A percentile compares a stretch with the other conserved stretches of the same genome.
These are phyloP conservation scores for Lamprologus speciosus DNA, from an alignment of 2,113 vertebrate species.

Conservation along the genomic window DNA sequence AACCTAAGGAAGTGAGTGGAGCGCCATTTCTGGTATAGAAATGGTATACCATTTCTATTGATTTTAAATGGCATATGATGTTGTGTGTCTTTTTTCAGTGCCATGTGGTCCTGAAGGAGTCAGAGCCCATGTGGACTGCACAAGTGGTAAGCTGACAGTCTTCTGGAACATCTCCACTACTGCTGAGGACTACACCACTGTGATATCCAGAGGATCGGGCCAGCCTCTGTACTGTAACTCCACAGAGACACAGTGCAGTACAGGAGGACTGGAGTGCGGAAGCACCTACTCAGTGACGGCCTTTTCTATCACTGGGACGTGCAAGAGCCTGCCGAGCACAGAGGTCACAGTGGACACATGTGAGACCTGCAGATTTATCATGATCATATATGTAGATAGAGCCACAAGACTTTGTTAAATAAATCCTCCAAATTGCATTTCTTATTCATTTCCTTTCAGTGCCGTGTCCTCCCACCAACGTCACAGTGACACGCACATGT, in stretches of 20 bases:
- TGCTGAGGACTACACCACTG: conserved; percentile 37
- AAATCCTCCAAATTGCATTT: not conserved
- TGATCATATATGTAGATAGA: not conserved
- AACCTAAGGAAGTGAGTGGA: not conserved
- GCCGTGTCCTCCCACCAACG: conserved; percentile 50
- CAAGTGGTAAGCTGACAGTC: conserved; percentile 26
- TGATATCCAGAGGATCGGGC: conserved; percentile 18
- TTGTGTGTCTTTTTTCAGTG: conserved; percentile 19
- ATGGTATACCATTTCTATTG: not conserved
- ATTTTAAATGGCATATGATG: not conserved
- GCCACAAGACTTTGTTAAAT: not conserved
- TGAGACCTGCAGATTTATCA: not conserved
- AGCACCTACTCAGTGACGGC: conserved; percentile 19
- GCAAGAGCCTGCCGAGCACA: conserved; percentile 41
- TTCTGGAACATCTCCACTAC: conserved; percentile 33
- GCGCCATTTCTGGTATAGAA: not conserved
- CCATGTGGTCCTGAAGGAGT: conserved; percentile 55
- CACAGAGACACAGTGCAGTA: conserved; percentile 24
- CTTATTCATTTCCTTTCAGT: conserved; percentile 15
- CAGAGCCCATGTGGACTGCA: conserved; percentile 21
- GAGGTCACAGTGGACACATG: conserved; percentile 37
- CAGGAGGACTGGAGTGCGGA: conserved; percentile 34
- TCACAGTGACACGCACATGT: conserved; percentile 20
- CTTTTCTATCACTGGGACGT: conserved; percentile 9
- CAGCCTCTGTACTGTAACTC: conserved; percentile 33